Evolutionary conservation across 1,140 invertebrate species (phyloP), one percentile per base, ranked within the genome.

Genomic region (Drosophila sturtevanti): DNA sequence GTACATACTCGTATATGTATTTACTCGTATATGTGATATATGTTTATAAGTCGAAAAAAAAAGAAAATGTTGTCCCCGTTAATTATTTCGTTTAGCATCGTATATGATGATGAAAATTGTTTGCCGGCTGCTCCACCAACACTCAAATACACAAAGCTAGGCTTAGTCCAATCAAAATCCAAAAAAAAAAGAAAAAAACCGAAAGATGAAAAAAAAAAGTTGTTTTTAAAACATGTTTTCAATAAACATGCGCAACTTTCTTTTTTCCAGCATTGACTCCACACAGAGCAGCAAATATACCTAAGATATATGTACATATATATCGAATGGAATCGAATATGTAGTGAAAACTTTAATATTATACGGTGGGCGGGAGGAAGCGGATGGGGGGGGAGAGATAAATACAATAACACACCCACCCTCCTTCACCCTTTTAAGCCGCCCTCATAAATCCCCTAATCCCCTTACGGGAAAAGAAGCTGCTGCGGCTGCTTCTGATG

Each of bases 201-300:
- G 12, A 48, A 21, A 62, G 14, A 11, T 37, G 16, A 48, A 21
- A 62, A 21, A 14, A 48, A 63, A 55, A 63, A 78, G 37, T 44
- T 22, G 58, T 37, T 44, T 60, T 21, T 61, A 67, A 70, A 86
- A 86, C 81, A 75, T 81, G 81, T 86, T 86, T 87, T 79, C 61
- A 86, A 81, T 86, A 86, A 87, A 76, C 78, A 86, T 81, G 81
- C 82, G 71, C 81, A 87, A 81, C 81, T 86, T 86, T 86, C 81
- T 87, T 86, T 86, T 86, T 68, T 63, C 68, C n/a, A n/a, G n/a
- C n/a, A n/a, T 58, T 48, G 62, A 38, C 72, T 66, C 59, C 54
- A 62, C 65, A 58, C 61, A 63, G 31, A 34, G 21, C 16, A 65
- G 37, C 38, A 41, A 27, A 61, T 54, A 60, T n/a, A n/a, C n/a